Evolutionary conservation across 2,113 vertebrate genomes (phyloP).

Genomic region (Pseudopipra pipra): DNA sequence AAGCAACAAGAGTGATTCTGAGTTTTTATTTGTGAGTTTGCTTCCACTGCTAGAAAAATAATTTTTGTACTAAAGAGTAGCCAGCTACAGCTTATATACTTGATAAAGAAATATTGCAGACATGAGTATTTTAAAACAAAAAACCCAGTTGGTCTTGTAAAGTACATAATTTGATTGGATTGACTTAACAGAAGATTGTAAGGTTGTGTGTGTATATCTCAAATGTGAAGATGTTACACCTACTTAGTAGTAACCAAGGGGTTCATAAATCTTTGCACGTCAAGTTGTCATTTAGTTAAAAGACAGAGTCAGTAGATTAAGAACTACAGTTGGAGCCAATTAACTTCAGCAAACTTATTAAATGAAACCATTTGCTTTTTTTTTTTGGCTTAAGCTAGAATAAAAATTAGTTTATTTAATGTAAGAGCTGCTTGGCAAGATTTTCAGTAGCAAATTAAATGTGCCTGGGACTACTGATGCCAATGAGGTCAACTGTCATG

Average conservation of each 20-base stretch:
- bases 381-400: constrained; percentile 6
- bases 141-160: background rate
- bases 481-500: background rate
- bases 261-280: background rate
- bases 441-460: constrained; percentile 33
- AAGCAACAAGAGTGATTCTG: background rate
- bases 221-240: background rate
- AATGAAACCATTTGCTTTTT: background rate
- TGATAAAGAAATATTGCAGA: background rate
- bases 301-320: background rate
- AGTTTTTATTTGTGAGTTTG: background rate
- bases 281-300: background rate
- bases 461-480: background rate
- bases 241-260: background rate
- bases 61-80: background rate
- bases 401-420: constrained; percentile 27
- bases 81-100: background rate
- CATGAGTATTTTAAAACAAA: background rate
- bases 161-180: background rate
- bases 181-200: background rate
- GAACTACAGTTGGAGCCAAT: background rate
- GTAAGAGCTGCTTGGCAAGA: background rate
- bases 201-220: background rate
- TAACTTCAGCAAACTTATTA: background rate
- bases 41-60: background rate